A percentile compares a stretch with the other conserved stretches of the same genome.
Conservation (phyloP, 2,113 vertebrate species). For the Rhabdornis inornatus region DNA sequence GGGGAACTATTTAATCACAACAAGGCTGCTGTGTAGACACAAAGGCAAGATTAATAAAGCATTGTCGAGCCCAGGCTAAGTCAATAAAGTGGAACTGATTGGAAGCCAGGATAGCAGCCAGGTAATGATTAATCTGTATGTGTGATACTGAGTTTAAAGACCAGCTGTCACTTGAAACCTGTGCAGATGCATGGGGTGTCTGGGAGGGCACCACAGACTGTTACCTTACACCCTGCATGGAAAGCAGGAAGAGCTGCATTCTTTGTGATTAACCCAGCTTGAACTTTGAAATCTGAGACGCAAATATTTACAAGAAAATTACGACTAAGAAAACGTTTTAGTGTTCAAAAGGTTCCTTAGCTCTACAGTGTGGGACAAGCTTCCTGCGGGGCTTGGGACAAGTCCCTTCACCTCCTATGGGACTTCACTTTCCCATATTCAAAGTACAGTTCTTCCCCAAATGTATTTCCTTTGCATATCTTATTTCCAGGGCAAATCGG, state of each 20-base stretch:
- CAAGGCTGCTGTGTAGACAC: neutral
- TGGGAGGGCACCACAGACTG: neutral
- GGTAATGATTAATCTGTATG: conserved; percentile 3
- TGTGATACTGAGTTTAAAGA: neutral
- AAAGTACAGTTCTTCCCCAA: neutral
- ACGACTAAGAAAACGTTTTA: neutral
- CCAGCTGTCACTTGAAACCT: neutral
- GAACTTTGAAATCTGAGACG: conserved; percentile 21
- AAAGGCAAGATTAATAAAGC: conserved; percentile 6
- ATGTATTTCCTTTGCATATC: neutral
- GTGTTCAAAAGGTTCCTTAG: neutral
- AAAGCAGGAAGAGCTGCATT: conserved; percentile 45
- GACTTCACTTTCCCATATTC: neutral
- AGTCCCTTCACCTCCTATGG: neutral
- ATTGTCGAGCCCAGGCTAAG: neutral
- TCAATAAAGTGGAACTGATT: conserved; percentile 1
- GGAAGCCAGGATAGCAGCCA: neutral
- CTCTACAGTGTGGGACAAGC: neutral
- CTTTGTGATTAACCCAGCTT: conserved; percentile 45
- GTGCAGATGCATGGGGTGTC: neutral
- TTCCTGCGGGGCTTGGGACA: neutral
- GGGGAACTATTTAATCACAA: neutral
- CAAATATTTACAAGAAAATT: conserved; percentile 43
- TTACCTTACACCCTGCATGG: neutral
- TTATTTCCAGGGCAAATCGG: neutral